Evolutionary conservation across 1,140 invertebrate species (phyloP).

Genomic region (Pachypsylla venusta): DNA sequence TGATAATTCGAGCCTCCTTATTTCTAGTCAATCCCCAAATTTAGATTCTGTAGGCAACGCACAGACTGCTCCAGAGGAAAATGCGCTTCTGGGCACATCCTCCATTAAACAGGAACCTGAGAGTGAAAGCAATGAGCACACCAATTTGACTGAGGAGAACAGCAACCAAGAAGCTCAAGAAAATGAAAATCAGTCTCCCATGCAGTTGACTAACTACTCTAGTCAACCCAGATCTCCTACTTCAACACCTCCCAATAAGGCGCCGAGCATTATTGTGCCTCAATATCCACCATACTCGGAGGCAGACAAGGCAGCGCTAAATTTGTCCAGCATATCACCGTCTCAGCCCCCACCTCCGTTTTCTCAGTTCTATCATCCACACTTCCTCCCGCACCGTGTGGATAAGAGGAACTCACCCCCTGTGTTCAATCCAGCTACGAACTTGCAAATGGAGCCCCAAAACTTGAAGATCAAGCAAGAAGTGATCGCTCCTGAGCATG

Average conservation of each 20-base stretch:
- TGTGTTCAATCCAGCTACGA: slow-evolving; percentile 16
- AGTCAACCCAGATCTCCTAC: slow-evolving; percentile 12
- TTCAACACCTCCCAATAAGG: slow-evolving; percentile 16
- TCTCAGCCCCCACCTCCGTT: slow-evolving; percentile 18
- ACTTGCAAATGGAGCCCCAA: slow-evolving; percentile 43
- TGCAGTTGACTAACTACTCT: slow-evolving; percentile 20
- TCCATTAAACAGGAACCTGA: not conserved
- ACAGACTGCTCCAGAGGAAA: not conserved
- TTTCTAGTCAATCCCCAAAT: slow-evolving; percentile 8
- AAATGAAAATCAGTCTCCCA: slow-evolving; percentile 14
- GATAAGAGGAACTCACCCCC: slow-evolving; percentile 22
- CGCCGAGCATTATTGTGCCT: slow-evolving; percentile 18
- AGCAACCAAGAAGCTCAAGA: not conserved
- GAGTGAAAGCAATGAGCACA: not conserved
- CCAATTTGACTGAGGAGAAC: not conserved
- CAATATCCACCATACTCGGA: slow-evolving; percentile 16
- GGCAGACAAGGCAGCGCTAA: slow-evolving; percentile 22
- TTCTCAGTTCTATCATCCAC: slow-evolving; percentile 24
- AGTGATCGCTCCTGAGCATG: slow-evolving; percentile 34
- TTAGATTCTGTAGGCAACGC: not conserved
- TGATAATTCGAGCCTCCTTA: slow-evolving; percentile 7
- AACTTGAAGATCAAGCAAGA: slow-evolving; percentile 68
- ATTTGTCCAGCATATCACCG: slow-evolving; percentile 20
- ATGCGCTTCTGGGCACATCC: not conserved
- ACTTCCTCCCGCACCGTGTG: slow-evolving; percentile 22